Percentiles rank a stretch among this genome's conserved stretches.
These are phyloP conservation scores for Lasioglossum albipes DNA, from an alignment of 1,140 invertebrate species.

Conservation along the genomic window DNA sequence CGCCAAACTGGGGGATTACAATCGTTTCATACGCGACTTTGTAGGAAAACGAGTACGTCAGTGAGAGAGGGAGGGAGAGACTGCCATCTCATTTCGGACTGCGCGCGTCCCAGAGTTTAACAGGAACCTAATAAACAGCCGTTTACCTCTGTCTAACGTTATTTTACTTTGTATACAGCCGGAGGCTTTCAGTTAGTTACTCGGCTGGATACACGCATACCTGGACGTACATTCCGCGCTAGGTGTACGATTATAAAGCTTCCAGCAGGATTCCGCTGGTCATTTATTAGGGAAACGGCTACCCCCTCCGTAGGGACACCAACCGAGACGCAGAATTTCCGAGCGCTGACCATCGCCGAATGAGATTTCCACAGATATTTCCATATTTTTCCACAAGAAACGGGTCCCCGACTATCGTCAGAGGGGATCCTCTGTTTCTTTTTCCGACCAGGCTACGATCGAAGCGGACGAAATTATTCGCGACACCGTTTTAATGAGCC, in stretches of 20 bases:
- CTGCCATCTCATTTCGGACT: constrained; percentile 40
- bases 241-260: constrained; percentile 47
- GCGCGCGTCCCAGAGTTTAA: constrained; percentile 28
- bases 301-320: neutral
- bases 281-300: constrained; percentile 44
- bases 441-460: neutral
- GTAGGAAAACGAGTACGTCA: neutral
- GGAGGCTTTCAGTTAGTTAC: constrained; percentile 37
- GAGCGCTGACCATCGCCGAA: constrained; percentile 4
- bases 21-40: constrained; percentile 46
- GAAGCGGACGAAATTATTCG: neutral
- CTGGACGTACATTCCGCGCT: constrained; percentile 7
- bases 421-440: no score
- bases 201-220: constrained; percentile 8
- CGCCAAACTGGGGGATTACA: constrained; percentile 41
- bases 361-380: constrained; percentile 40
- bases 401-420: neutral
- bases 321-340: constrained; percentile 18
- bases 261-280: constrained; percentile 31
- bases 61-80: neutral
- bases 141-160: constrained; percentile 49
- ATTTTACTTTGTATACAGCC: constrained; percentile 33
- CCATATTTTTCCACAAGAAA: constrained; percentile 24
- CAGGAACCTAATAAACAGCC: constrained; percentile 53
- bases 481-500: constrained; percentile 17